Conservation (phyloP, 2,113 vertebrate species). For the Parus major region DNA sequence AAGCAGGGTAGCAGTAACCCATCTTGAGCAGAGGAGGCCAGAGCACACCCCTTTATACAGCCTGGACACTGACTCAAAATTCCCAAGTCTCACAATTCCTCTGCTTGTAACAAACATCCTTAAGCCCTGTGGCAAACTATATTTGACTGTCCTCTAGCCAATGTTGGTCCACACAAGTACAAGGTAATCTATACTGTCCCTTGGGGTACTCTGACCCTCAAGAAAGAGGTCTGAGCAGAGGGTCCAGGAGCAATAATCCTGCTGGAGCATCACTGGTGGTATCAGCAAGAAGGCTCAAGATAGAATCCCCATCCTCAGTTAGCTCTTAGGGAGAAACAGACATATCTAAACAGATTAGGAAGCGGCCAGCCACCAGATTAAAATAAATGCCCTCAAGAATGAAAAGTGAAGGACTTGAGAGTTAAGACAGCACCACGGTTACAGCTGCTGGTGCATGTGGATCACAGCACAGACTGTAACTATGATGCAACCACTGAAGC, state of each 20-base stretch:
- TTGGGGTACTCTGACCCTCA: not conserved
- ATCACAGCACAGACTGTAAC: not conserved
- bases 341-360: not conserved
- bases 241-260: not conserved
- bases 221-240: not conserved
- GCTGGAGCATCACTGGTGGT: not conserved
- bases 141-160: not conserved
- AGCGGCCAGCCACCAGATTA: not conserved
- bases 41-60: not conserved
- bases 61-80: not conserved
- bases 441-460: not conserved
- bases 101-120: not conserved
- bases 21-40: not conserved
- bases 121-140: rapidly evolving
- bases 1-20: not conserved
- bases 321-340: not conserved
- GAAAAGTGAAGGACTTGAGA: not conserved
- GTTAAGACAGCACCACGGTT: not conserved
- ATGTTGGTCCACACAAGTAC: not conserved
- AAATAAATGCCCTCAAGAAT: not conserved
- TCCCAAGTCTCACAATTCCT: not conserved
- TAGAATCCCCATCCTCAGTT: not conserved
- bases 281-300: not conserved
- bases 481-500: not conserved
- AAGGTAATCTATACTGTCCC: not conserved